These are phyloP conservation scores for Porites lutea DNA, from an alignment of 64 coral and sea anemone species.

Conservation along the genomic window DNA sequence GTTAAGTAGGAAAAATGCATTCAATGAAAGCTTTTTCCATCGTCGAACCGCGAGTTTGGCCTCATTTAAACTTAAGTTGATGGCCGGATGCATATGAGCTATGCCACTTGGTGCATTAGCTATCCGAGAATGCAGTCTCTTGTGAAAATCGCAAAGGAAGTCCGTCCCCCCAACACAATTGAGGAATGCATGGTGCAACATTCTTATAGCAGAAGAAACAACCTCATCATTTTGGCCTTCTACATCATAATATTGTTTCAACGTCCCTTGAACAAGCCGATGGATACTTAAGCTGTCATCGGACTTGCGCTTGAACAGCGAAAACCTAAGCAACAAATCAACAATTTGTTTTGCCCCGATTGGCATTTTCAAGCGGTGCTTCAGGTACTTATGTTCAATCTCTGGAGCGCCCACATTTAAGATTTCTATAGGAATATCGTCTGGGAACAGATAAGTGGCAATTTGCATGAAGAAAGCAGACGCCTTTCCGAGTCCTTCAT, in stretches of 20 bases:
- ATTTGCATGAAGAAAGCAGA: conserved; percentile 48
- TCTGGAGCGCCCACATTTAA: conserved; percentile 39
- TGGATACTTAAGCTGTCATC: conserved; percentile 15
- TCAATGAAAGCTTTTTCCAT: conserved; percentile 4
- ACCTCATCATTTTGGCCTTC: not conserved
- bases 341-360: conserved; percentile 12
- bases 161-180: not conserved
- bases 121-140: not conserved
- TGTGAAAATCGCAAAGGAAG: not conserved
- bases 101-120: no score
- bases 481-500: not conserved
- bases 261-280: conserved; percentile 64
- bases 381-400: conserved; percentile 10
- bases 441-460: conserved; percentile 52
- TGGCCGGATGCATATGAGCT: no score
- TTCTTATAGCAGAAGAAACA: conserved; percentile 22
- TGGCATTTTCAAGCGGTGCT: not conserved
- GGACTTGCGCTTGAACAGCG: conserved; percentile 39
- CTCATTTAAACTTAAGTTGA: not conserved
- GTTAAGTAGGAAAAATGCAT: not conserved
- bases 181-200: conserved; percentile 45
- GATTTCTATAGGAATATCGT: conserved; percentile 52
- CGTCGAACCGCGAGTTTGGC: conserved; percentile 29
- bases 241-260: not conserved
- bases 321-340: conserved; percentile 41